Percentiles rank a stretch among this genome's conserved stretches.
Evolutionary conservation across 2,113 vertebrate species (phyloP).

Genomic region (Psephotus haematonotus): DNA sequence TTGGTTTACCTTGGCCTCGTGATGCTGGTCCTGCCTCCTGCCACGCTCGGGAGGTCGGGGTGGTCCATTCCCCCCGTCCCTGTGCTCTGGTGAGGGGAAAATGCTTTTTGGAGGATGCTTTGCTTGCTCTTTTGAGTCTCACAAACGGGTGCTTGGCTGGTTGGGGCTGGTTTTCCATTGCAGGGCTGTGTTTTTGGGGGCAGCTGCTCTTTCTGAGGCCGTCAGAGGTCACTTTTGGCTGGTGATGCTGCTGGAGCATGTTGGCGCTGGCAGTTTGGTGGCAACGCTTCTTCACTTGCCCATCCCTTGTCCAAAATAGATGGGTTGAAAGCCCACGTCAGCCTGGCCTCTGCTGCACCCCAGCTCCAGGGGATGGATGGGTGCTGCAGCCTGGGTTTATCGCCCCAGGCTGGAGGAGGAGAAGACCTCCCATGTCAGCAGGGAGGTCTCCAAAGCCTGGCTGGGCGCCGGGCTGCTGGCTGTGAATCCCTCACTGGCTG

Average conservation of each 20-base stretch:
- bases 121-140: background rate
- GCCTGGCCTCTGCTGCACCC: background rate
- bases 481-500: background rate
- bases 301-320: background rate
- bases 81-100: accelerated
- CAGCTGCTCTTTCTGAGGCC: background rate
- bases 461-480: background rate
- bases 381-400: background rate
- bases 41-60: background rate
- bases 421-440: background rate
- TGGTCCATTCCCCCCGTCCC: background rate
- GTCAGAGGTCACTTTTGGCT: background rate
- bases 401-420: background rate
- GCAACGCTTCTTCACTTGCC: background rate
- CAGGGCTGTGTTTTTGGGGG: background rate
- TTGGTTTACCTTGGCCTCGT: background rate
- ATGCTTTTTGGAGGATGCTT: too few relatives aligned
- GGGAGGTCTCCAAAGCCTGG: background rate
- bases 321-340: background rate
- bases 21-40: background rate
- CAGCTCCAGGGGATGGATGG: background rate
- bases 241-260: accelerated
- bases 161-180: background rate
- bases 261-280: background rate
- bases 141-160: accelerated